Conservation (phyloP, 2,797 vertebrate species). For the Stomatorhinus walkeri region DNA sequence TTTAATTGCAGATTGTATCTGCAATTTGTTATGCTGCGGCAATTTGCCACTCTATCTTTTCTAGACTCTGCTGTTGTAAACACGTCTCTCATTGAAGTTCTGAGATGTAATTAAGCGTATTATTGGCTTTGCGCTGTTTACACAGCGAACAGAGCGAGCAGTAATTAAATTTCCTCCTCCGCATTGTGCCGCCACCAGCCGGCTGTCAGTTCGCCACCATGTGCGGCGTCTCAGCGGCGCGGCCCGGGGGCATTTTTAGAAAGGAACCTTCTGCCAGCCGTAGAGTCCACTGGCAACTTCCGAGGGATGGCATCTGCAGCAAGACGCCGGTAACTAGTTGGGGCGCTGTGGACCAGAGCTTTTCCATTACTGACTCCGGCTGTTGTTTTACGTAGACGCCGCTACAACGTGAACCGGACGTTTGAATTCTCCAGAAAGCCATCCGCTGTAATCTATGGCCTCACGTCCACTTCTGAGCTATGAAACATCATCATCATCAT, state of each 20-base stretch:
- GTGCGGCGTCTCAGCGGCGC: constrained; percentile 42
- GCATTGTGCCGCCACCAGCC: constrained; percentile 62
- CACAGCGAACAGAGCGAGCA: constrained; percentile 59
- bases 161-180: constrained; percentile 69
- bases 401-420: not conserved
- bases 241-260: constrained; percentile 42
- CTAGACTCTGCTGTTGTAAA: constrained; percentile 34
- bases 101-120: constrained; percentile 66
- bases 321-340: not conserved
- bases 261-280: constrained; percentile 39
- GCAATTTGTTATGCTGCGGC: not conserved
- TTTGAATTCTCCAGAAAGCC: not conserved
- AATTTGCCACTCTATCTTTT: constrained; percentile 26
- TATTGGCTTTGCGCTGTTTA: constrained; percentile 75
- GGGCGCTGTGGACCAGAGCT: not conserved
- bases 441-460: no score
- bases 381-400: no score
- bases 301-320: constrained; percentile 5
- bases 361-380: not conserved
- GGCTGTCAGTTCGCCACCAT: constrained; percentile 51
- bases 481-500: not conserved
- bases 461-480: not conserved
- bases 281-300: constrained; percentile 16
- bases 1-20: constrained; percentile 14
- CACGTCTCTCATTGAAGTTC: constrained; percentile 38